phyloP scores from a whole-genome alignment of 2,797 vertebrate species.

The Trichosurus vulpecula region DNA sequence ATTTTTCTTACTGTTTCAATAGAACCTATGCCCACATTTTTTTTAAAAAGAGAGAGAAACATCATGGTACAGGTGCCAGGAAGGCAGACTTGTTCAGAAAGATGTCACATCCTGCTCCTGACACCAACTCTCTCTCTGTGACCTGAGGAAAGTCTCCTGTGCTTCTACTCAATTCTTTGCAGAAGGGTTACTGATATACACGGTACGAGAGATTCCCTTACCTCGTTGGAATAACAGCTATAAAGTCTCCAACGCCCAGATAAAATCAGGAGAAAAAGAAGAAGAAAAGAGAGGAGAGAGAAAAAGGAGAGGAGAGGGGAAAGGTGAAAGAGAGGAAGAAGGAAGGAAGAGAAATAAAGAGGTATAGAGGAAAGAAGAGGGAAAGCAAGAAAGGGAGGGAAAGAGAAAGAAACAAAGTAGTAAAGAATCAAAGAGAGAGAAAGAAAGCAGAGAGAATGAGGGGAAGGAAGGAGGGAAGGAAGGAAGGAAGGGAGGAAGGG shows the following conservation, averaged over 20 bases:
- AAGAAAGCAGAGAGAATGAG: neutral
- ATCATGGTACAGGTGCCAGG: neutral
- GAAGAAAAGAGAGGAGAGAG: neutral
- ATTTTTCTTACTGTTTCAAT: neutral
- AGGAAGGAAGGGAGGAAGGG: neutral
- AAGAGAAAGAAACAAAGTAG: neutral
- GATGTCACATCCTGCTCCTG: neutral
- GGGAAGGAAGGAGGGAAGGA: neutral
- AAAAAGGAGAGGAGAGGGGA: too few relatives aligned
- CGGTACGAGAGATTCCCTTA: neutral
- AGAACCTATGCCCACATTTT: neutral
- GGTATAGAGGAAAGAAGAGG: neutral
- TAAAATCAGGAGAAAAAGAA: neutral
- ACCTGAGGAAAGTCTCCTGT: neutral
- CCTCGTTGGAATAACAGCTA: neutral
- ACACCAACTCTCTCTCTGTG: neutral
- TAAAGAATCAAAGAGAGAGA: neutral
- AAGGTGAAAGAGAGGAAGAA: neutral
- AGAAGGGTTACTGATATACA: neutral
- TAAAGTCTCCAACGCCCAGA: too few relatives aligned
- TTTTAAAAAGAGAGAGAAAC: neutral
- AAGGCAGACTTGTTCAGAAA: neutral
- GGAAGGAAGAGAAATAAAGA: neutral
- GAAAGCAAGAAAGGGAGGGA: neutral
- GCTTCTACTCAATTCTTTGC: neutral